Evolutionary conservation across 2,113 vertebrate species (phyloP), one percentile per base, ranked within the genome.

Genomic region (Crocuta crocuta): DNA sequence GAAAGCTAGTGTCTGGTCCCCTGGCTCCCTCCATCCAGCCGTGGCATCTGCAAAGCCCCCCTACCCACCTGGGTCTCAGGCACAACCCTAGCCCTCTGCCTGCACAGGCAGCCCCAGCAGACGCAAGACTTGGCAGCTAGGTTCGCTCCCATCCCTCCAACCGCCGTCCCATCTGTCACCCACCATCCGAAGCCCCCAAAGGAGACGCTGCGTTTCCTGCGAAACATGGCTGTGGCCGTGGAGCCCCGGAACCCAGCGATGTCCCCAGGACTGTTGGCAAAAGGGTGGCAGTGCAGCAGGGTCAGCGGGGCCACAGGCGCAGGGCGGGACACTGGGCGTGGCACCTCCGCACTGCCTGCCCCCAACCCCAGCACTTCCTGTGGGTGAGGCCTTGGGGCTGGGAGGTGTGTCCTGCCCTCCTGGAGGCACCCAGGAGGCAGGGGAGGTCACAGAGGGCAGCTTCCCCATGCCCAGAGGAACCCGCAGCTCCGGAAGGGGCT

Each of bases 111-210:
- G 55, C 48, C 63, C 17, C 79, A n/a, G 5, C 74, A 78, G 50
- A 68, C 1, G 9, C 43, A 48, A 68, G 28, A 26, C 58, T 61
- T 48, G 73, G 39, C 53, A 1, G 90, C 78, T 48, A 90, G 43
- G 13, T 83, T 81, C 9, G 0, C 74, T 43, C 68, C 61, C 65
- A 43, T 10, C 50, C 50, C 11, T 19, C 28, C 82, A 7, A 28
- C 81, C 1, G 0, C 63, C 31, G 31, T 81, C 85, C 91, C 43
- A 53, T 23, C 66, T 53, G 86, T 95, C 96, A 99, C 99, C 95
- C 99, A 99, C 99, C 99, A 99, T 99, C 99, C 99, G 1, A 99
- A 99, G 97, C 99, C 99, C 90, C 99, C 99, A 94, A 99, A 99
- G 74, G 99, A 99, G 98, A 99, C 98, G 21, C 99, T 99, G 98